Conservation (phyloP, 2,113 vertebrate species). For the Guaruba guarouba region DNA sequence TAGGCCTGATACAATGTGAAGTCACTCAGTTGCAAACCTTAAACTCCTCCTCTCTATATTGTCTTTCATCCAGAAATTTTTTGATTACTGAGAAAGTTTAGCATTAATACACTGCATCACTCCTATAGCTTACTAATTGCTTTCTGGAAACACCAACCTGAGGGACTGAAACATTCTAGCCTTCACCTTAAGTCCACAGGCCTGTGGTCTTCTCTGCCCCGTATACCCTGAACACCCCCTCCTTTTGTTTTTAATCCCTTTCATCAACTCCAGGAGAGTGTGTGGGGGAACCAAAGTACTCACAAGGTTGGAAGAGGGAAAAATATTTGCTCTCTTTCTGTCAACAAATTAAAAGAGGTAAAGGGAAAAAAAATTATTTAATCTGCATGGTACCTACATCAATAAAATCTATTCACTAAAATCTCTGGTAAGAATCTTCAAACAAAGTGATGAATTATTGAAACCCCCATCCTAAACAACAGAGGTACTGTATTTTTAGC, state of each 20-base stretch:
- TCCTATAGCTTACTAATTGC: background rate
- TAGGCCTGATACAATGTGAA: background rate
- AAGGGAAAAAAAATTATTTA: background rate
- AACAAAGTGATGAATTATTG: background rate
- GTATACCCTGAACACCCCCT: background rate
- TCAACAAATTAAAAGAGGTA: background rate
- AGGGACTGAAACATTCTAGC: background rate
- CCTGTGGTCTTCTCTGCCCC: no score
- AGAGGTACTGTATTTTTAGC: background rate
- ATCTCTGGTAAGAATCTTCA: background rate
- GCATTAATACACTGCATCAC: no score
- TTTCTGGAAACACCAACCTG: background rate
- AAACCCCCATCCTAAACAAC: background rate
- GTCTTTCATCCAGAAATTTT: background rate
- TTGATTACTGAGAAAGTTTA: background rate
- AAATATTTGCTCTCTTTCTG: background rate
- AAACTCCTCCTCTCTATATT: background rate
- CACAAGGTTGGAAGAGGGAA: background rate
- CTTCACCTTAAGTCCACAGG: background rate
- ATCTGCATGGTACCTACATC: background rate
- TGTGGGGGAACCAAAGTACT: background rate
- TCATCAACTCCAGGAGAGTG: background rate
- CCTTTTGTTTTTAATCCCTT: background rate
- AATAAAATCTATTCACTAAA: background rate
- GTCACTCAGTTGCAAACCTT: background rate